Percentiles rank a stretch among this genome's conserved stretches.
These are phyloP conservation scores for Blastomussa wellsi DNA, from an alignment of 92 coral and sea anemone genomes.

Conservation along the genomic window DNA sequence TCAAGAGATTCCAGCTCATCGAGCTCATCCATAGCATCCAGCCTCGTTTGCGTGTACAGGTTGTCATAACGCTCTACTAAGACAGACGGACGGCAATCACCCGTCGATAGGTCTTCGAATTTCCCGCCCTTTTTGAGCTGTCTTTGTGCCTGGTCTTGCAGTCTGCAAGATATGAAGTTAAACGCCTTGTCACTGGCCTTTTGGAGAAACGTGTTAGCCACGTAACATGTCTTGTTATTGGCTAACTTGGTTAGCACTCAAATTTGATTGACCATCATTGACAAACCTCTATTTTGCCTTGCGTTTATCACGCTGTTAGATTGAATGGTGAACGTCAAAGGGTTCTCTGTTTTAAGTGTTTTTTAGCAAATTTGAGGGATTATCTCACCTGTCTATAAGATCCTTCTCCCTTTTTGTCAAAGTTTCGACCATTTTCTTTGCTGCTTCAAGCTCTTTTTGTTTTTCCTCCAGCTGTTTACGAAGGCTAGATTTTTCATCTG, in stretches of 20 bases:
- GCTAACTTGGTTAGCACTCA: no score
- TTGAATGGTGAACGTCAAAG: no score
- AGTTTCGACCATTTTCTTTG: conserved; percentile 67
- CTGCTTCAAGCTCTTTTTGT: conserved; percentile 77
- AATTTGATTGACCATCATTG: no score
- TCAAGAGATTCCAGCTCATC: conserved; percentile 75
- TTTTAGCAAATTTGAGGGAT: no score
- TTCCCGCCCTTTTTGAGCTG: conserved; percentile 90
- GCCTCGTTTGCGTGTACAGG: conserved; percentile 85
- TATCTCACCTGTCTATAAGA: conserved; percentile 75
- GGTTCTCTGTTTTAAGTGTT: no score
- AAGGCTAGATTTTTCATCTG: conserved; percentile 35
- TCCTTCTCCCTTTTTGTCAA: conserved; percentile 75
- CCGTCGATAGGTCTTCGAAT: conserved; percentile 81
- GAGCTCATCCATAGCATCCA: conserved; percentile 89
- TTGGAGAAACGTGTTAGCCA: no score
- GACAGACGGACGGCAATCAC: conserved; percentile 75
- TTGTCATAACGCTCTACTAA: conserved; percentile 83
- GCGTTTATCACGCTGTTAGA: no score
- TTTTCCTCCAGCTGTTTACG: conserved; percentile 62
- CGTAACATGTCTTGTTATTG: no score
- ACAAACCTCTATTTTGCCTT: no score
- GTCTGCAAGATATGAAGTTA: conserved; percentile 35
- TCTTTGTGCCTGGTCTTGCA: conserved; percentile 91
- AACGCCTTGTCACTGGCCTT: no score